These are phyloP conservation scores for Rhizoglyphus robini DNA, from an alignment of 1,140 invertebrate genomes.

Conservation along the genomic window DNA sequence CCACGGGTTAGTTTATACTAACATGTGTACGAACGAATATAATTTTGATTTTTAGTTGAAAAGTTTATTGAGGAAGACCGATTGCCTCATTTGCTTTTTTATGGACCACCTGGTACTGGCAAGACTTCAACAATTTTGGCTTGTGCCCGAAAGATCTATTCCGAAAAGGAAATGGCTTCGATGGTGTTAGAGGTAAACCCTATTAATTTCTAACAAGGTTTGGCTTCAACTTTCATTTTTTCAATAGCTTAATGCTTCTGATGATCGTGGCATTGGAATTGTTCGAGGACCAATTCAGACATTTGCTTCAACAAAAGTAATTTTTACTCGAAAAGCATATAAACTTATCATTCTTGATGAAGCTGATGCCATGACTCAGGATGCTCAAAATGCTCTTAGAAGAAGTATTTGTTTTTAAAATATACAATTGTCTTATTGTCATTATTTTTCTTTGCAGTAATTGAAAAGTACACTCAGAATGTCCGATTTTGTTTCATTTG, in stretches of 20 bases:
- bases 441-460: conserved; percentile 50
- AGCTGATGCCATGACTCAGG: conserved; percentile 99
- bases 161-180: conserved; percentile 65
- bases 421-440: neutral
- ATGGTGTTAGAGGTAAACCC: conserved; percentile 48
- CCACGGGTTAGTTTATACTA: conserved; percentile 60
- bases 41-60: conserved; percentile 50
- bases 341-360: conserved; percentile 98
- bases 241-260: conserved; percentile 85
- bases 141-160: conserved; percentile 83
- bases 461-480: conserved; percentile 98
- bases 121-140: conserved; percentile 97
- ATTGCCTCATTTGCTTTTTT: conserved; percentile 89
- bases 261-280: conserved; percentile 95
- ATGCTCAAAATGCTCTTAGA: conserved; percentile 95
- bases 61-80: conserved; percentile 84
- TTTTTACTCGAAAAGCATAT: conserved; percentile 74
- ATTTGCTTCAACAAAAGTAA: conserved; percentile 93
- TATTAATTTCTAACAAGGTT: neutral
- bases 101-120: conserved; percentile 96
- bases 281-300: conserved; percentile 89
- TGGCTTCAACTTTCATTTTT: conserved; percentile 40
- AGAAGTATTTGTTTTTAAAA: conserved; percentile 52
- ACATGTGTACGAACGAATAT: neutral
- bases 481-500: conserved; percentile 97